Percentiles rank a stretch among this genome's conserved stretches.
These are phyloP conservation scores for Chamaetylas fuelleborni DNA, from an alignment of 2,113 vertebrate genomes.

Conservation along the genomic window DNA sequence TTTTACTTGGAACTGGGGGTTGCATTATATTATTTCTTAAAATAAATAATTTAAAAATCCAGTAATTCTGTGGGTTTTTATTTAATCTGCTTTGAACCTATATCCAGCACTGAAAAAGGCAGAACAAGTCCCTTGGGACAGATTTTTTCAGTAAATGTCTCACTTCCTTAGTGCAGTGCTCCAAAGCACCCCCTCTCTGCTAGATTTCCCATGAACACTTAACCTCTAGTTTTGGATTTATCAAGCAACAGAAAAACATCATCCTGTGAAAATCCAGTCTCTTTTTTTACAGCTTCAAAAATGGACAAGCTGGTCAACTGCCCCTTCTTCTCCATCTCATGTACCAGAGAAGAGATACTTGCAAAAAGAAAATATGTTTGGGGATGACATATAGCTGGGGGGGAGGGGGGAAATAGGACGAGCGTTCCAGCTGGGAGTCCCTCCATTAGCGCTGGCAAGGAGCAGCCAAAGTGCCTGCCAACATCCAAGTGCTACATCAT, in stretches of 20 bases:
- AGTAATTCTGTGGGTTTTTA: background rate
- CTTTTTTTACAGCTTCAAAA: background rate
- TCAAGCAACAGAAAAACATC: background rate
- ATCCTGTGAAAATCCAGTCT: background rate
- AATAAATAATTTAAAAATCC: background rate
- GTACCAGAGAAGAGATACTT: background rate
- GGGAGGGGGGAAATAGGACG: background rate
- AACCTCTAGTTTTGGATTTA: background rate
- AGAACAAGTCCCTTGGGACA: background rate
- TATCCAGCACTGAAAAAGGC: background rate
- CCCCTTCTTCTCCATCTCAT: background rate
- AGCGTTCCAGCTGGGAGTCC: constrained; percentile 46
- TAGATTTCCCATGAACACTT: background rate
- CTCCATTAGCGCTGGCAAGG: constrained; percentile 57
- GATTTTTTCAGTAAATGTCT: background rate
- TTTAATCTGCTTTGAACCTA: background rate
- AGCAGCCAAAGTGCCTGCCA: constrained; percentile 31
- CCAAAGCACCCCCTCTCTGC: background rate
- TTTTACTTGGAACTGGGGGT: background rate
- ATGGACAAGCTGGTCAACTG: background rate
- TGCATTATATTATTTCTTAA: background rate
- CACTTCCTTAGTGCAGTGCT: background rate
- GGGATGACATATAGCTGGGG: background rate
- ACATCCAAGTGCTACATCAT: constrained; percentile 40
- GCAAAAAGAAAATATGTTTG: background rate